Base-by-base conservation (phyloP, 2,113 vertebrate species). In the Gymnogyps californianus region DNA sequence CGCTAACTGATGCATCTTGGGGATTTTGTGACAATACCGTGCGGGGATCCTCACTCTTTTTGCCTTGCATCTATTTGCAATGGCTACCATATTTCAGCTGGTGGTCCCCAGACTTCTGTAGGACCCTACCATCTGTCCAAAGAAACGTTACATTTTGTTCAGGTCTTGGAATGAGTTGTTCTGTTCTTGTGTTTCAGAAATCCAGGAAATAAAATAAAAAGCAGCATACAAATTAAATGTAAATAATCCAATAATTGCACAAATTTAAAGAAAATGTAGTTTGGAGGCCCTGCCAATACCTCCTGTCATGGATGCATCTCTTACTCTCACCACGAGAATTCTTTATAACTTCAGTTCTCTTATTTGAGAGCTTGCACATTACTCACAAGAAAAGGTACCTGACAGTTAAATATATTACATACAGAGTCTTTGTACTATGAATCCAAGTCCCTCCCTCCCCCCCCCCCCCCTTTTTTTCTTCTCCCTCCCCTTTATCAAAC, bases 351-450 rank as follows among this genome's bases (percentile, higher is more conserved):
- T 93, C 62, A 61, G 89, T 76, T 91, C 36, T 80, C 91, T 74
- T 76, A 38, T 84, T 87, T 90, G 75, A 44, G 25, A 77, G 64
- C 32, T 59, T 57, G 44, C 49, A 71, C 62, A 85, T 74, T 93
- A 90, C 42, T 81, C 76, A 90, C 25, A 71, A 69, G 83, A 67
- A 96, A 91, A 91, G 18, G 42, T 83, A 91, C 66, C 93, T 96
- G 95, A 79, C 87, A 96, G 93, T 96, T 90, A 89, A 95, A 90
- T 77, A 89, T 91, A 94, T 93, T 70, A 81, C 66, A 92, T 58
- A 77, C 49, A 52, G 70, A 66, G 34, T 49, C 95, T 84, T 92
- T 88, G 80, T 49, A 59, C 70, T 61, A 75, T 46, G 65, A 93
- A 94, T 75, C 51, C 75, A 89, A 93, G 87, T 28, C 44, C 40